phyloP scores from a whole-genome alignment of 2,888 invertebrate genomes.

The Cylloceria caligata region DNA sequence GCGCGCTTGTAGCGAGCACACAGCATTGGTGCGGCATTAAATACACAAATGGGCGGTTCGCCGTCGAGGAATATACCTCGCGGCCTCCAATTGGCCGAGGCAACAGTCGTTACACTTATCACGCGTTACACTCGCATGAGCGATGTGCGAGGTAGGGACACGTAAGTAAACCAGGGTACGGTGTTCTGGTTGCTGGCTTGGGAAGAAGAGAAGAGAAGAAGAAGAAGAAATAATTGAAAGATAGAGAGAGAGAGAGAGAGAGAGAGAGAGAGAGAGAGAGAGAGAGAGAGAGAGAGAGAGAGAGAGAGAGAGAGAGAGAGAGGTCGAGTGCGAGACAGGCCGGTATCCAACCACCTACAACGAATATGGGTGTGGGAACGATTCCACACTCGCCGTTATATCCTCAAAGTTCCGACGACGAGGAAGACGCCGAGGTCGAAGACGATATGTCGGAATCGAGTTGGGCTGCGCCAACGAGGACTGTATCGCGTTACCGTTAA shows the following conservation, averaged over 20 bases:
- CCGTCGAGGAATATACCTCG: constrained; percentile 71
- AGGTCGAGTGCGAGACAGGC: constrained; percentile 13
- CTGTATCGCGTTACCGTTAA: constrained; percentile 59
- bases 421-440: constrained; percentile 43
- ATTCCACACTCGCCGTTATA: constrained; percentile 56
- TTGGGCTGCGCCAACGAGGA: constrained; percentile 32
- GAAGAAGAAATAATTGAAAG: too few relatives aligned
- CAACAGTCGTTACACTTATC: constrained; percentile 81
- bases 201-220: neutral
- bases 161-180: constrained; percentile 56
- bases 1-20: constrained; percentile 49
- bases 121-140: constrained; percentile 72
- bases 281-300: constrained; percentile 6
- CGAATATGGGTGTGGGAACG: constrained; percentile 74
- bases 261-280: constrained; percentile 18
- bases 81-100: constrained; percentile 80
- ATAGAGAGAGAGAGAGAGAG: neutral
- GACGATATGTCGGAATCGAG: constrained; percentile 47
- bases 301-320: constrained; percentile 8
- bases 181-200: constrained; percentile 4
- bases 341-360: constrained; percentile 60
- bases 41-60: constrained; percentile 81
- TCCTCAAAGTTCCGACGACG: constrained; percentile 37
- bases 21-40: constrained; percentile 72
- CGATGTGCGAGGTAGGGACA: constrained; percentile 55